Evolutionary conservation across 2,888 invertebrate species (phyloP), one percentile per base, ranked within the genome.

Genomic region (Epirrita christyi): DNA sequence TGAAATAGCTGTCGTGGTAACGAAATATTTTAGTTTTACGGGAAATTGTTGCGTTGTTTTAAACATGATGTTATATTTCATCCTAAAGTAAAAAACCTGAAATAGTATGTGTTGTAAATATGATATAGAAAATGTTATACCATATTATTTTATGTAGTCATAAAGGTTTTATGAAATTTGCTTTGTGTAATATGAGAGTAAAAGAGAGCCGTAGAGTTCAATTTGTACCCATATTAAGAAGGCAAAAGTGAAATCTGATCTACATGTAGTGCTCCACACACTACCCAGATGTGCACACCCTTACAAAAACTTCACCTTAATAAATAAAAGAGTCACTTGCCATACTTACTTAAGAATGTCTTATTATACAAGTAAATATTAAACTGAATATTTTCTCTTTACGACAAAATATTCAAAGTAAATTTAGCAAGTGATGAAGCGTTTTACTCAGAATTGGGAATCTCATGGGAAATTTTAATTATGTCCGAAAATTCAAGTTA

Each of bases 381-480:
- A 8, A 32, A 3, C 32, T 32, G 10, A 32, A 32, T 3, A 21
- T 21, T n/a, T 21, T 4, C 21, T 21, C 21, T 21, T 21, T 3
- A 21, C 21, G 4, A 21, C 21, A 21, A 21, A 41, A 41, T n/a
- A n/a, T 41, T n/a, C 21, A 37, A 55, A 54, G 46, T 55, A 36
- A 55, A 59, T 46, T 7, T 53, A 45, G 48, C 54, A 55, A 55
- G 64, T 52, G 61, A 63, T 66, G 63, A 65, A 64, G 58, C 55
- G 57, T 40, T 45, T 40, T 49, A 55, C 53, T 46, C 54, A 37
- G 49, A 59, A 61, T 56, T 60, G 59, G 54, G 66, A 66, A 63
- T 64, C 67, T 63, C 71, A 60, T 63, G 70, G 72, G 70, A 77
- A 73, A 78, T 78, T 78, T 81, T 79, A 80, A 81, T 79, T 76